A percentile compares a stretch with the other conserved stretches of the same genome.
phyloP scores from a whole-genome alignment of 2,888 invertebrate species.

The Alsophila aescularia region DNA sequence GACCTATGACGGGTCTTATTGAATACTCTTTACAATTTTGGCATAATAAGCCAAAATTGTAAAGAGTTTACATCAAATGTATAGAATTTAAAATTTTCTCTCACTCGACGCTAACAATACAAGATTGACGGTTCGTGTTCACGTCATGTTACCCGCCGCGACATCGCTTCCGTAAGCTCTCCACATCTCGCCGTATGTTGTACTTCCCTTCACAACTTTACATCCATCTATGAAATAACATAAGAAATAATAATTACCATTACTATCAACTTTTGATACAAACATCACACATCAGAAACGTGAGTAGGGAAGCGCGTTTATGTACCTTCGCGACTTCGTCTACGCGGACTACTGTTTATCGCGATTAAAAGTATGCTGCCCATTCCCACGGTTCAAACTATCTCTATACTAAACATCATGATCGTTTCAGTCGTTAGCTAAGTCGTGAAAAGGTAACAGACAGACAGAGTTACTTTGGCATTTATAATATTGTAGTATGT shows the following conservation, averaged over 20 bases:
- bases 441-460: no score
- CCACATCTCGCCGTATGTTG: conserved; percentile 30
- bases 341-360: no score
- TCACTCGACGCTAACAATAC: conserved; percentile 39
- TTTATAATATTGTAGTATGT: no score
- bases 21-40: background rate
- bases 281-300: background rate
- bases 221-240: conserved; percentile 2
- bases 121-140: conserved; percentile 47
- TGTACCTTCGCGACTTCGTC: no score
- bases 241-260: background rate
- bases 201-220: conserved; percentile 27
- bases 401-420: no score
- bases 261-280: background rate
- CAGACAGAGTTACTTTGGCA: no score
- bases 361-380: no score
- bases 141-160: conserved; percentile 38
- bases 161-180: conserved; percentile 41
- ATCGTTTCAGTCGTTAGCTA: no score
- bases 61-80: conserved; percentile 1
- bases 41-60: background rate
- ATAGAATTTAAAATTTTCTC: conserved; percentile 30
- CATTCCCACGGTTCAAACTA: no score
- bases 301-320: background rate
- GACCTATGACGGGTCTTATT: background rate